Conservation (phyloP, 2,797 vertebrate genomes). For the Mus spretus region DNA sequence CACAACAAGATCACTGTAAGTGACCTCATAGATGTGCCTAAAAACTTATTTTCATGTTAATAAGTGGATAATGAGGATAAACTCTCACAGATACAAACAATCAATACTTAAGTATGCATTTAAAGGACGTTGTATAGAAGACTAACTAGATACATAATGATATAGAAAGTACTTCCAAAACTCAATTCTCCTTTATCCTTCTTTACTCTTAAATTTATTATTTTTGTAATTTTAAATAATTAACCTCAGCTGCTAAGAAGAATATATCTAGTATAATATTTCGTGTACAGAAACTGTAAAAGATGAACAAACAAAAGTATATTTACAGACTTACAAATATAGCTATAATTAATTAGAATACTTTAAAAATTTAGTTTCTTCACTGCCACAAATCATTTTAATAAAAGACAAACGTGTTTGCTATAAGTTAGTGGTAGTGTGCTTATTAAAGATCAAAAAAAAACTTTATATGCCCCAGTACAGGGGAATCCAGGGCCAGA, state of each 20-base stretch:
- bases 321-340: not conserved
- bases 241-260: not conserved
- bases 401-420: constrained; percentile 6
- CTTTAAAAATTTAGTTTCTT: not conserved
- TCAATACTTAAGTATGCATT: not conserved
- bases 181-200: not conserved
- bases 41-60: not conserved
- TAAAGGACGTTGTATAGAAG: not conserved
- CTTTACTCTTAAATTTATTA: not conserved
- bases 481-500: too few species aligned
- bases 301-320: not conserved
- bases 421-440: not conserved
- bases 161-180: not conserved
- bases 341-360: not conserved
- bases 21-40: not conserved
- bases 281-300: not conserved
- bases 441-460: constrained; percentile 30
- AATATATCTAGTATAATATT: not conserved
- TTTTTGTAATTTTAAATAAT: not conserved
- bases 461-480: too few species aligned
- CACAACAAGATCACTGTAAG: not conserved
- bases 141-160: not conserved
- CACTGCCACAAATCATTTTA: not conserved
- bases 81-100: not conserved
- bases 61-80: not conserved